Percentiles rank a stretch among this genome's conserved stretches.
phyloP scores from a whole-genome alignment of 2,797 vertebrate species.

The Sphenodon punctatus region DNA sequence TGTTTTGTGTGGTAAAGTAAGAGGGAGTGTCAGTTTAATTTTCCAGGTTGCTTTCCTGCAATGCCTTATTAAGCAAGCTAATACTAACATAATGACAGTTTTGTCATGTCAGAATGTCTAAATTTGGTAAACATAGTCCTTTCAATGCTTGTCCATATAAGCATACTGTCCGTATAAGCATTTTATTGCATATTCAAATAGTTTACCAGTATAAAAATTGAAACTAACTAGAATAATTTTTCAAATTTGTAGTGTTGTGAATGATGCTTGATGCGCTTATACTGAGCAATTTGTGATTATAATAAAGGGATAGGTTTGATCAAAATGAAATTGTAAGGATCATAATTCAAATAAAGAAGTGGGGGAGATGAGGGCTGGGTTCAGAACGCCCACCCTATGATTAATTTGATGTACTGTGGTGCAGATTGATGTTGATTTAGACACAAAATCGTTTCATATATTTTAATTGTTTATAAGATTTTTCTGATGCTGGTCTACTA shows the following conservation, averaged over 20 bases:
- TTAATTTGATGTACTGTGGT: constrained; percentile 23
- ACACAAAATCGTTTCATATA: constrained; percentile 45
- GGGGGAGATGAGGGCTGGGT: neutral
- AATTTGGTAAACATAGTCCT: constrained; percentile 8
- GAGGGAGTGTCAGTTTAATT: constrained; percentile 51
- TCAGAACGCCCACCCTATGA: neutral
- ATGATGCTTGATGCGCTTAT: neutral
- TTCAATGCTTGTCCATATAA: constrained; percentile 1
- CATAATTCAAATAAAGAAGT: neutral
- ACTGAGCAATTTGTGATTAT: neutral
- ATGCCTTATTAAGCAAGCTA: constrained; percentile 48
- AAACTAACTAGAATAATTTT: neutral
- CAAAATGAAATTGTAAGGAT: neutral
- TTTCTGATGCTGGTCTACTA: neutral
- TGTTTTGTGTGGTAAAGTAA: constrained; percentile 55
- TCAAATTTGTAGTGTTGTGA: neutral
- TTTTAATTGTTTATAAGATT: constrained; percentile 35
- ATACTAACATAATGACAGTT: constrained; percentile 51
- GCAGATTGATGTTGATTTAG: neutral
- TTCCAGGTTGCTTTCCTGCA: constrained; percentile 47
- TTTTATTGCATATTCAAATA: too few relatives aligned
- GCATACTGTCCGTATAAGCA: neutral
- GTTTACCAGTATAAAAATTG: neutral
- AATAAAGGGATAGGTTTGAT: neutral
- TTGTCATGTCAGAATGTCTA: constrained; percentile 18